Base-by-base conservation (phyloP, 2,797 vertebrate genomes). In the Syncerus caffer region DNA sequence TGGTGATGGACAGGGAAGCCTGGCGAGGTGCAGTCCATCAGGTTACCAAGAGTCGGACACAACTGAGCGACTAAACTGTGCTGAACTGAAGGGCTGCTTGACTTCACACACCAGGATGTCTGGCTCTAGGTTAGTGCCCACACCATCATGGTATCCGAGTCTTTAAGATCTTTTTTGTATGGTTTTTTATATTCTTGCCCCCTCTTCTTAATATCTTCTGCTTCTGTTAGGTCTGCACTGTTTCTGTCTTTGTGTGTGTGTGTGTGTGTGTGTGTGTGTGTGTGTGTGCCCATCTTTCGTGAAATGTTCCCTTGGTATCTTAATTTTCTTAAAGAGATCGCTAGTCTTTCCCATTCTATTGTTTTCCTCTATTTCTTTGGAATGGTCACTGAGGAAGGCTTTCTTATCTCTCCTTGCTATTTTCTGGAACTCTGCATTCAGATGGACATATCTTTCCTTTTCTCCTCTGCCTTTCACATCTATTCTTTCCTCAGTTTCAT, bases 11-110 rank as follows among this genome's bases (percentile, higher is more conserved):
- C n/a, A 67, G 9, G n/a, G 64, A 21, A 19, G 64, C n/a, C 64
- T 67, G n/a, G 64, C 0, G 0, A 34, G n/a, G 16, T 34, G 17
- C 17, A 34, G 17, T 12, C 31, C n/a, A 34, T 67, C 17, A 34
- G 64, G 17, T 21, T 21, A n/a, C 64, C n/a, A 67, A 67, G n/a
- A 67, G 64, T 67, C 2, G 1, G n/a, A 34, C 64, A 67, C 5
- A 4, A 21, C 2, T 38, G 64, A 34, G n/a, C 1, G 10, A 11
- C n/a, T 67, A 12, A 67, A 67, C 64, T 34, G 31, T 17, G 34
- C n/a, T 67, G n/a, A 34, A 67, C n/a, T 38, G 64, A 34, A 67
- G n/a, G 64, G n/a, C 60, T n/a, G 34, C 64, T 34, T 67, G 64
- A 67, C 64, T 67, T 67, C 1, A 0, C n/a, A 67, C 16, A 67